Evolutionary conservation across 2,797 vertebrate genomes (phyloP).

Genomic region (Anguilla pacifica): DNA sequence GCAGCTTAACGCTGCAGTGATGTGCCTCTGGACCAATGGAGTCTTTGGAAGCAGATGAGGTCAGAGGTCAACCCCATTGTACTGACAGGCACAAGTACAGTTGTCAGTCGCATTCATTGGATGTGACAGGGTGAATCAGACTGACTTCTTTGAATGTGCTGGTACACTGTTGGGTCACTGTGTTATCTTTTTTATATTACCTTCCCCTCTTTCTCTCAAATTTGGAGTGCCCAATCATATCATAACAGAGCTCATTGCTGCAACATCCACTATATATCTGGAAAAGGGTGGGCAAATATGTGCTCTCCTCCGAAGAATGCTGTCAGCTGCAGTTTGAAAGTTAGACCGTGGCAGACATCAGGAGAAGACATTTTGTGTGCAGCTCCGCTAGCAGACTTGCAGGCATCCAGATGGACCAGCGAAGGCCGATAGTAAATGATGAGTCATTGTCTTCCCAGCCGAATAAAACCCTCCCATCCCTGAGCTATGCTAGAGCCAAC

Average conservation of each 20-base stretch:
- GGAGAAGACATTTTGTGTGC: not conserved
- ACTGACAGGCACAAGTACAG: conserved; percentile 52
- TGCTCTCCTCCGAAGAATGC: not conserved
- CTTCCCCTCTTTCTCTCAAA: not conserved
- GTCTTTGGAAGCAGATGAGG: conserved; percentile 58
- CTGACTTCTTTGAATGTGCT: not conserved
- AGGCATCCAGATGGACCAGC: not conserved
- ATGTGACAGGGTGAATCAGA: conserved; percentile 9
- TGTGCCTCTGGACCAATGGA: conserved; percentile 50
- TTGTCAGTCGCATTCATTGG: not conserved
- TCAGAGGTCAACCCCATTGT: conserved; percentile 61
- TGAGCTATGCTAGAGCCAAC: not conserved
- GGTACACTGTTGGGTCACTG: not conserved
- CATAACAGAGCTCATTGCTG: not conserved
- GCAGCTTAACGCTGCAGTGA: conserved; percentile 55
- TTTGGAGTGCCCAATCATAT: not conserved
- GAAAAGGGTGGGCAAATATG: conserved; percentile 7
- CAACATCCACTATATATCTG: not conserved
- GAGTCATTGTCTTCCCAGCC: not conserved
- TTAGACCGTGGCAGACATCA: not conserved
- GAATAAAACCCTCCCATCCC: not conserved
- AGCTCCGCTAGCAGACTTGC: too few species aligned
- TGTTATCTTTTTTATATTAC: not conserved
- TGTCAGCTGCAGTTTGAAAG: not conserved
- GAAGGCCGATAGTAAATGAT: not conserved